Evolutionary conservation across 30 jellyfish, hydroid and myxozoan species (phyloP).

Genomic region (Pseudorhiza aurosa): DNA sequence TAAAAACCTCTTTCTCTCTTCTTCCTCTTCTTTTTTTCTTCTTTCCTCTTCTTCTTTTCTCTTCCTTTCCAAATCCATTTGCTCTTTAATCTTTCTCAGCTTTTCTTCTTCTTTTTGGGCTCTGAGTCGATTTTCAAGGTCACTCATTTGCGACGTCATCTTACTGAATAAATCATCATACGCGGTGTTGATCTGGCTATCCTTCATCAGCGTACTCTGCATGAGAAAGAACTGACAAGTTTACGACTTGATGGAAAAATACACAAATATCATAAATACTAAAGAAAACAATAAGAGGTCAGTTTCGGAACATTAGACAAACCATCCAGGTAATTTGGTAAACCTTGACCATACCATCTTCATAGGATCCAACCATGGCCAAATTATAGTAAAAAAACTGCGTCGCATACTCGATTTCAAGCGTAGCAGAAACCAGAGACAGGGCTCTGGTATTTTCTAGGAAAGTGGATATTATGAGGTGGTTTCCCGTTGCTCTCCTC

Average conservation of each 20-base stretch:
- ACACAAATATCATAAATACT: no score
- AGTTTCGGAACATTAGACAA: no score
- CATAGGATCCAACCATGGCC: no score
- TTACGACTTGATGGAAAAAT: not conserved
- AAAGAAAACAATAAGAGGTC: no score
- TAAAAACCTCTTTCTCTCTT: constrained; percentile 53
- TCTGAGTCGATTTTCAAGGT: constrained; percentile 69
- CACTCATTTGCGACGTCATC: constrained; percentile 65
- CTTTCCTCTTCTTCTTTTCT: constrained; percentile 81
- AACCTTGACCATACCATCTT: no score
- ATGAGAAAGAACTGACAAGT: not conserved
- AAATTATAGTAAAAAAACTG: no score
- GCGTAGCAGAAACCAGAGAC: no score
- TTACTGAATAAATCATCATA: constrained; percentile 72
- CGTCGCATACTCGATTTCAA: no score
- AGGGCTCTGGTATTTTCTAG: no score
- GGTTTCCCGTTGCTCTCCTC: no score
- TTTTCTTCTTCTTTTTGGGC: constrained; percentile 93
- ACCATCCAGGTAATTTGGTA: no score
- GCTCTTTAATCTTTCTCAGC: constrained; percentile 84
- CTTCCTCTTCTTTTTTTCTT: constrained; percentile 62
- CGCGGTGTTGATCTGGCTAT: constrained; percentile 53
- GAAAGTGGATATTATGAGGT: no score
- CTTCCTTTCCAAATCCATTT: constrained; percentile 91
- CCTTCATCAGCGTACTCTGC: constrained; percentile 75